phyloP scores from a whole-genome alignment of 2,888 invertebrate species.

The Chloromyia formosa region DNA sequence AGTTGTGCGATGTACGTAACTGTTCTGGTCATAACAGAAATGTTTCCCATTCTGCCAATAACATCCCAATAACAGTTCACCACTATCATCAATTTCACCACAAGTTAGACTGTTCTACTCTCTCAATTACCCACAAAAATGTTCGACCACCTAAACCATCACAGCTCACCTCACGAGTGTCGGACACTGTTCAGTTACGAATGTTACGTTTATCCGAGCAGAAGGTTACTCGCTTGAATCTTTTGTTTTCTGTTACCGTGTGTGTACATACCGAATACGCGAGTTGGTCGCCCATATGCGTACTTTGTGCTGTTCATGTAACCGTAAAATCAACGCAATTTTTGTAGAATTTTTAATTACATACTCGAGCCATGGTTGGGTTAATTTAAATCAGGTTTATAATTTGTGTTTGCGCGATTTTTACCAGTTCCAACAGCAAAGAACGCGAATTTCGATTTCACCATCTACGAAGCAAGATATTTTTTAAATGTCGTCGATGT shows the following conservation, averaged over 20 bases:
- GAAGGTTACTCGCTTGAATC: constrained; percentile 41
- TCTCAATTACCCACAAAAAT: no score
- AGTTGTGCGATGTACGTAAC: no score
- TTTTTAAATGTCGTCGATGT: neutral
- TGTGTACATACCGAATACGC: neutral
- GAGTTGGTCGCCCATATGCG: neutral
- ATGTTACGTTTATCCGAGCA: constrained; percentile 4
- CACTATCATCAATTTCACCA: no score
- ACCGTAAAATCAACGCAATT: constrained; percentile 23
- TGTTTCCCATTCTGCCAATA: no score
- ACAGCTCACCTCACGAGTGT: no score
- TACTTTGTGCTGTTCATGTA: neutral
- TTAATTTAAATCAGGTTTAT: constrained; percentile 1
- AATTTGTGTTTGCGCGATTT: neutral
- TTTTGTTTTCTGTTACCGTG: constrained; percentile 17
- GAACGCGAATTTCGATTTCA: constrained; percentile 8
- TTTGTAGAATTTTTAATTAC: constrained; percentile 24
- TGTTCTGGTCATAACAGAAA: no score
- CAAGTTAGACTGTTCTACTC: no score
- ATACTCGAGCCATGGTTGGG: neutral
- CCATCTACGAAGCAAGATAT: neutral
- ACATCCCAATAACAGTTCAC: no score
- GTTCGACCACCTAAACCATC: no score
- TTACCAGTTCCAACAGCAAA: neutral
- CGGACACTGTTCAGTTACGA: constrained; percentile 23